Conservation (phyloP, 2,113 vertebrate species). For the Oceanodroma tethys region DNA sequence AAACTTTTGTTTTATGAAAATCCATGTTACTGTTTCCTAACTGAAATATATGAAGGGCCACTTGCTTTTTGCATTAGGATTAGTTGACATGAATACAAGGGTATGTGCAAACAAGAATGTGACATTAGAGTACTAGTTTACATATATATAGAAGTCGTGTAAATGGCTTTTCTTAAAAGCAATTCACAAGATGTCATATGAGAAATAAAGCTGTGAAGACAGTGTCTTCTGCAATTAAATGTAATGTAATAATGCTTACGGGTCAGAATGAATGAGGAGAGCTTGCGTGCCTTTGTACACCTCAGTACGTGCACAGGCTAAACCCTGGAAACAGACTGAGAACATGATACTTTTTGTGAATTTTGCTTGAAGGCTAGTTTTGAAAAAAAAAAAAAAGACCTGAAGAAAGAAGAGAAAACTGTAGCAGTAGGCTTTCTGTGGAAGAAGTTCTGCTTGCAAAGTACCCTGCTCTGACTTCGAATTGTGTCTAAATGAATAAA, state of each 20-base stretch:
- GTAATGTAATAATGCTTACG: neutral
- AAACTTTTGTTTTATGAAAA: conserved; percentile 61
- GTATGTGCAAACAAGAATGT: conserved; percentile 34
- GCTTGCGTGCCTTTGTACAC: neutral
- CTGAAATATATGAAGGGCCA: neutral
- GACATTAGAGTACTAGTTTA: conserved; percentile 45
- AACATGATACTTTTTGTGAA: neutral
- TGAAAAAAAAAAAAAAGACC: neutral
- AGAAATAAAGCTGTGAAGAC: conserved; percentile 51
- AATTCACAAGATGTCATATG: conserved; percentile 49
- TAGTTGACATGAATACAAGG: neutral
- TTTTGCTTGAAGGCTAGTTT: neutral
- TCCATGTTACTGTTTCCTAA: neutral
- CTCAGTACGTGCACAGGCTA: neutral
- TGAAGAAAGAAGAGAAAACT: neutral
- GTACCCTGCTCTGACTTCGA: neutral
- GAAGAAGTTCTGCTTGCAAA: neutral
- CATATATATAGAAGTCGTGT: conserved; percentile 13
- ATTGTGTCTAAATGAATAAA: neutral
- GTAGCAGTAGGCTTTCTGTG: neutral
- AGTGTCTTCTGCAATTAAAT: conserved; percentile 48
- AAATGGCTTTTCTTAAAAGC: conserved; percentile 59
- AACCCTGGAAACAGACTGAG: neutral
- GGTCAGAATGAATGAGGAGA: conserved; percentile 1
- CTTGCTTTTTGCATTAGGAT: neutral